Percentiles rank a stretch among this genome's conserved stretches.
phyloP scores from a whole-genome alignment of 2,888 invertebrate species.

The Melinaea marsaeus region DNA sequence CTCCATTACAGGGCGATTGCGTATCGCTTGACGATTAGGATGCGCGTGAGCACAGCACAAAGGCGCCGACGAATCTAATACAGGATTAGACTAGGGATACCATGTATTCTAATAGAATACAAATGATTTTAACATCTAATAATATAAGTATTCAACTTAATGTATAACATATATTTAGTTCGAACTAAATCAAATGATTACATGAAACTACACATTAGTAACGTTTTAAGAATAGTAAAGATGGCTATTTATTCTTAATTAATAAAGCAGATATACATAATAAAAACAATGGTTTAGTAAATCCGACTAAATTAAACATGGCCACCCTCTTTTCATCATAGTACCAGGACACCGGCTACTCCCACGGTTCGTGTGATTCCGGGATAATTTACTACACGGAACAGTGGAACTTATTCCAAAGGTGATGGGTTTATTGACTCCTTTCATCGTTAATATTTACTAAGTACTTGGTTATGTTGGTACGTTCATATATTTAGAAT shows the following conservation, averaged over 20 bases:
- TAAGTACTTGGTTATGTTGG: not conserved
- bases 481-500: not conserved
- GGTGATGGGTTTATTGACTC: slow-evolving; percentile 19
- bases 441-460: slow-evolving; percentile 10
- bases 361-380: slow-evolving; percentile 40
- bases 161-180: no score
- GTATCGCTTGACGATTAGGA: slow-evolving; percentile 56
- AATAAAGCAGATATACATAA: no score
- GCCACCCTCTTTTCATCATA: slow-evolving; percentile 35
- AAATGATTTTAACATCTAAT: not conserved
- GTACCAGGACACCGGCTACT: slow-evolving; percentile 42
- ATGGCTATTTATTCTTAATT: no score
- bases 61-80: slow-evolving; percentile 61
- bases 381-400: slow-evolving; percentile 31
- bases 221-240: no score
- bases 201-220: no score
- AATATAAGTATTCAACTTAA: no score
- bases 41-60: slow-evolving; percentile 60
- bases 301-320: not conserved
- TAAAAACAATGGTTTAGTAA: no score
- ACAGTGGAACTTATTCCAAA: slow-evolving; percentile 24
- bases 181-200: no score
- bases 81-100: slow-evolving; percentile 39
- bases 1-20: slow-evolving; percentile 60
- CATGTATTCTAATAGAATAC: slow-evolving; percentile 15